Percentiles rank a stretch among this genome's conserved stretches.
These are phyloP conservation scores for Clitarchus hookeri DNA, from an alignment of 2,888 invertebrate species.

Conservation along the genomic window DNA sequence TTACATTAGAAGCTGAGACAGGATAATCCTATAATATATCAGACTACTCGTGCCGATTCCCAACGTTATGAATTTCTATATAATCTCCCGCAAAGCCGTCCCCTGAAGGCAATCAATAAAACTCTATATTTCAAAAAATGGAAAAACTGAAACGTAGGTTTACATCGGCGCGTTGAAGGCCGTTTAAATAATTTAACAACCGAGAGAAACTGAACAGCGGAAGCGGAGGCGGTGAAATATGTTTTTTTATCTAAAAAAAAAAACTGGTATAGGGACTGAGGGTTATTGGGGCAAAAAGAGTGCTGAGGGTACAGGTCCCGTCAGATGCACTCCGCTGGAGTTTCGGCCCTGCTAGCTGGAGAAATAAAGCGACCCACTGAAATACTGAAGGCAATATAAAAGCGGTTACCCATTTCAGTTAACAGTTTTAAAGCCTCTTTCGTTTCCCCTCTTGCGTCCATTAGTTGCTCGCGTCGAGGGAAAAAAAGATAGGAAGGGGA, in stretches of 20 bases:
- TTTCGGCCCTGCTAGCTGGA: background rate
- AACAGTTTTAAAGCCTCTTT: constrained; percentile 14
- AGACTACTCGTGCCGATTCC: no score
- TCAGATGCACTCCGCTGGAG: background rate
- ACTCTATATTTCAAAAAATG: background rate
- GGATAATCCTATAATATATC: no score
- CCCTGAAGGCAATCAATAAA: no score
- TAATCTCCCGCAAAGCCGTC: no score
- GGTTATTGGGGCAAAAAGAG: background rate
- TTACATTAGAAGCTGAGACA: no score
- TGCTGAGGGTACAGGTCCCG: background rate
- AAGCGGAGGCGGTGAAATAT: background rate
- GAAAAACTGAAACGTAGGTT: background rate
- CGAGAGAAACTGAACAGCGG: background rate
- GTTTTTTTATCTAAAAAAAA: background rate
- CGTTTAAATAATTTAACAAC: background rate
- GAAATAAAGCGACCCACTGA: constrained; percentile 10
- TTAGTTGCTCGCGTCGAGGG: background rate
- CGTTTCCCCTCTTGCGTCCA: background rate
- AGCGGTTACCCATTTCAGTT: constrained; percentile 14
- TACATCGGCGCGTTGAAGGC: background rate
- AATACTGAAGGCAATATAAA: constrained; percentile 14
- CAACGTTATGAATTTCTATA: no score
- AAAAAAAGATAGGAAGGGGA: background rate
- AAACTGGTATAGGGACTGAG: no score